Evolutionary conservation across 2,797 vertebrate genomes (phyloP).

Genomic region (Anniella stebbinsi): DNA sequence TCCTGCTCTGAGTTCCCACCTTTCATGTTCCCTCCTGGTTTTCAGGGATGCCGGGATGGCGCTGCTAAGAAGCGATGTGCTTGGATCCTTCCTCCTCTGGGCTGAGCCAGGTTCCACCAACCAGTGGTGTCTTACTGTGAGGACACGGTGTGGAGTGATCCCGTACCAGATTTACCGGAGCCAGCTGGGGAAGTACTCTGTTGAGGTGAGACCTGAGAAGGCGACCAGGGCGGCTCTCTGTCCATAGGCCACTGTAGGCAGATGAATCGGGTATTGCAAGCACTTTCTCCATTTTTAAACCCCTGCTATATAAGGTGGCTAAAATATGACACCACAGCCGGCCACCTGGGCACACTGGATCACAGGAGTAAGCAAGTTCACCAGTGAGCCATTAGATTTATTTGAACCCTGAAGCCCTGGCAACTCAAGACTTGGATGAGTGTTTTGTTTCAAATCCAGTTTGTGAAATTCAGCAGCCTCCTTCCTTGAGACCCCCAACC

Average conservation of each 20-base stretch:
- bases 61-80: slow-evolving; percentile 86
- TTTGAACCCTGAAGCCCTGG: background rate
- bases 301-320: background rate
- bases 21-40: background rate
- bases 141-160: slow-evolving; percentile 83
- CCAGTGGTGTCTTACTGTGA: slow-evolving; percentile 86
- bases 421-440: background rate
- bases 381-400: background rate
- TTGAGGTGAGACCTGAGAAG: slow-evolving; percentile 83
- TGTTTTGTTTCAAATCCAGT: background rate
- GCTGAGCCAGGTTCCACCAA: slow-evolving; percentile 80
- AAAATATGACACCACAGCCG: background rate
- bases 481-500: background rate
- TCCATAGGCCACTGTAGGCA: too few relatives aligned
- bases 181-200: slow-evolving; percentile 80
- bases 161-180: slow-evolving; percentile 84
- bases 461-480: too few relatives aligned
- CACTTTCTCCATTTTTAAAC: fast-evolving
- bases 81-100: slow-evolving; percentile 91
- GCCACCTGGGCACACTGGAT: background rate
- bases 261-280: too few relatives aligned
- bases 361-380: background rate
- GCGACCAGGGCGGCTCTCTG: fast-evolving
- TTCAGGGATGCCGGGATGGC: slow-evolving; percentile 83
- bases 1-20: fast-evolving